Evolutionary conservation across 2,797 vertebrate species (phyloP).

Genomic region (Microctenopoma stevenorrisi): DNA sequence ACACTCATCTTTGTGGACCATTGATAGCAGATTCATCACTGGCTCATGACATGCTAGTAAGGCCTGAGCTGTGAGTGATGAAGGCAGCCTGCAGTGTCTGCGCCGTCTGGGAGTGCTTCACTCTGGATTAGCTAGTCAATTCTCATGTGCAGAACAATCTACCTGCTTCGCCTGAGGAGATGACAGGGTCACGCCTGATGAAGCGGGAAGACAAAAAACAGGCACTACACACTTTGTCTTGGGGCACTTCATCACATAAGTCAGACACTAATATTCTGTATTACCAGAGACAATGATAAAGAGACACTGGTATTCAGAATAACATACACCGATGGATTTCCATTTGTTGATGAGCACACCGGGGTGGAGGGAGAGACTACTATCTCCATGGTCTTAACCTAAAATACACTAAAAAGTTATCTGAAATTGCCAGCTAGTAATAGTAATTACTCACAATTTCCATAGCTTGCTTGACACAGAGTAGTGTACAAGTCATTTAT

Average conservation of each 20-base stretch:
- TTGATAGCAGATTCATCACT: constrained; percentile 72
- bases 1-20: constrained; percentile 53
- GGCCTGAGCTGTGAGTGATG: constrained; percentile 69
- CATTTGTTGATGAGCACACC: constrained; percentile 51
- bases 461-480: no score
- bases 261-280: constrained; percentile 56
- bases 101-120: constrained; percentile 54
- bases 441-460: not conserved
- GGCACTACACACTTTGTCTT: constrained; percentile 35
- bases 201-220: constrained; percentile 10
- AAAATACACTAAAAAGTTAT: constrained; percentile 26
- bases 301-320: constrained; percentile 41
- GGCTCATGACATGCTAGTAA: constrained; percentile 42
- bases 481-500: no score
- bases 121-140: constrained; percentile 75
- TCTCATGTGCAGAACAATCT: constrained; percentile 74
- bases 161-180: constrained; percentile 58
- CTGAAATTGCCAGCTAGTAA: not conserved
- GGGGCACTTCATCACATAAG: constrained; percentile 60
- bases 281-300: constrained; percentile 57
- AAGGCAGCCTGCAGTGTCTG: constrained; percentile 58
- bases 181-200: constrained; percentile 65
- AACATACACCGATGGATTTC: constrained; percentile 30
- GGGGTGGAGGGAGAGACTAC: constrained; percentile 6
- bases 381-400: constrained; percentile 18